These are phyloP conservation scores for Buteo buteo DNA, from an alignment of 2,113 vertebrate genomes.

Conservation along the genomic window DNA sequence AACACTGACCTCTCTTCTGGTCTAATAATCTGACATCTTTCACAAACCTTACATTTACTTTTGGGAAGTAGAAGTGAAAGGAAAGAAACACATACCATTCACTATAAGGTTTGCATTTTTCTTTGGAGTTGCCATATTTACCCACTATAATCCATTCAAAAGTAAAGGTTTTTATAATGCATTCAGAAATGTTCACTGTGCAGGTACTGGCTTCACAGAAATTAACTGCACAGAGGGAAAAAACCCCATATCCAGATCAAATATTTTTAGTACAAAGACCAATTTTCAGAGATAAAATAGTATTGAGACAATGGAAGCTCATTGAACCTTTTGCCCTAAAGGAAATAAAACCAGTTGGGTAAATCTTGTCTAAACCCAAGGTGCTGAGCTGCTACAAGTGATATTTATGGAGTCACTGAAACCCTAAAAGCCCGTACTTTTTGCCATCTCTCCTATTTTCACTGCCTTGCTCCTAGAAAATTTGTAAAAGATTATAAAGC, in stretches of 20 bases:
- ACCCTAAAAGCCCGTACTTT: not conserved
- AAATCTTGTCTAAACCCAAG: not conserved
- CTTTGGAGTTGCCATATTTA: conserved; percentile 29
- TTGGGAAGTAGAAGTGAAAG: not conserved
- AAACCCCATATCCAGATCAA: not conserved
- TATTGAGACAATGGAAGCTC: not conserved
- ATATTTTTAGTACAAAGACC: not conserved
- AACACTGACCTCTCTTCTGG: not conserved
- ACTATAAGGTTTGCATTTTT: not conserved
- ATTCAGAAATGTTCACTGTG: not conserved
- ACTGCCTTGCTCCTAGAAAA: not conserved
- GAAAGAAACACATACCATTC: conserved; percentile 42
- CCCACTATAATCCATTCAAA: conserved; percentile 43
- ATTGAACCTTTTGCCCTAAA: not conserved
- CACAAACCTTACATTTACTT: not conserved
- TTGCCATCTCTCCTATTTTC: not conserved
- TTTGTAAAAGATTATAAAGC: not conserved
- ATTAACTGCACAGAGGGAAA: conserved; percentile 41
- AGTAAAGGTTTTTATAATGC: not conserved
- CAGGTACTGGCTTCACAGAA: conserved; percentile 45
- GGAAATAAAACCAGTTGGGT: not conserved
- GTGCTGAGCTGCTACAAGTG: not conserved
- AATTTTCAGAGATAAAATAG: not conserved
- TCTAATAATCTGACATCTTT: not conserved
- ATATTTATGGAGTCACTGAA: not conserved